Evolutionary conservation across 2,113 vertebrate genomes (phyloP), one percentile per base, ranked within the genome.

Genomic region (Chaetorhynchus papuensis): DNA sequence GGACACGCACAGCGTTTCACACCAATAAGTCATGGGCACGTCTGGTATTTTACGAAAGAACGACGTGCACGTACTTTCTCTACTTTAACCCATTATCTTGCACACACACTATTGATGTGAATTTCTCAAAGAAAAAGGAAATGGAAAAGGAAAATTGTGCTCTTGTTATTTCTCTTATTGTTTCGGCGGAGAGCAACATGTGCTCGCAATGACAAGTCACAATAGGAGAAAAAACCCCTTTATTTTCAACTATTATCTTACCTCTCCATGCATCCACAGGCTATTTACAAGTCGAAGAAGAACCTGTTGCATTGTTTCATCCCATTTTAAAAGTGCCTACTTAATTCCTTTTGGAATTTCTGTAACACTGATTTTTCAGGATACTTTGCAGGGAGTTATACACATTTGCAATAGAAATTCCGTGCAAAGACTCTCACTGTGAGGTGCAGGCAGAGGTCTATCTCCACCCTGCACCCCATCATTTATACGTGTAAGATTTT

Each of bases 1-100:
- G 96, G 96, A 96, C 66, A 94, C 87, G 97, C 81, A 91, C 86
- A 96, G 91, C 49, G 18, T 93, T 94, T 94, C 83, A 93, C 93
- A 95, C 94, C 54, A 72, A 44, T 96, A 96, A 97, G 95, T 96
- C 94, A 89, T 91, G 90, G 87, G 52, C 94, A 94, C 66, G 78
- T 92, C 93, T 93, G 83, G 83, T 93, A 93, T 85, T 97, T 96
- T 91, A 92, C 42, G 15, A 95, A 95, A 96, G 94, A 94, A 88
- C 81, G 33, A 70, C n/a, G 3, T 10, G 13, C 57, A 31, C 33
- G 18, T 76, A 72, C 84, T 94, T 96, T 41, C 65, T 90, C 44
- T 64, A 31, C 66, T 81, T 95, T 90, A 93, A 72, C 84, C 50
- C 83, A 23, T 33, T 68, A 64, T 20, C 94, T 80, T 61, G 42